Evolutionary conservation across 2,888 invertebrate species (phyloP), one percentile per base, ranked within the genome.

Genomic region (Acanthosoma haemorrhoidale): DNA sequence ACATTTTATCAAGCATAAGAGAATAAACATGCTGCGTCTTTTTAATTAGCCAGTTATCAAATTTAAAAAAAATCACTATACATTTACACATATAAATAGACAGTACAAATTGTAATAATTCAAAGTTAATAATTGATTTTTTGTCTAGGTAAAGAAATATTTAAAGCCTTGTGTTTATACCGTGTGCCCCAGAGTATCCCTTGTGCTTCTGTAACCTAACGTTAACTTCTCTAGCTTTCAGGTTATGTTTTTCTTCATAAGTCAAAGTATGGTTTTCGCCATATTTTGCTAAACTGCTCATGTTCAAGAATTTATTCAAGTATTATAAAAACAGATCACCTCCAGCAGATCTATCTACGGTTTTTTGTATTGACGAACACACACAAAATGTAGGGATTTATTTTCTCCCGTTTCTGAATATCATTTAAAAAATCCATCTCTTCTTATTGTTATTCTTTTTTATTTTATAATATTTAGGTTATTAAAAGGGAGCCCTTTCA

Each of bases 271-370:
- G 51, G 21, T 51, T 21, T 21, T n/a, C n/a, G n/a, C n/a, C n/a
- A 5, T 13, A 5, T 3, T 13, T 25, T 13, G 25, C 2, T 25
- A n/a, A n/a, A 36, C 11, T 34, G 36, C 36, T 16, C 25, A 84
- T 84, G 83, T 92, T 92, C 79, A 88, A 86, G 81, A 84, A 85
- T 74, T 80, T 80, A 73, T 94, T 93, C 79, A 93, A 93, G 79
- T 89, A 88, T 80, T 94, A 88, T 76, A 93, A 92, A 80, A 84
- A 86, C 76, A 84, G 83, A 60, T 4, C 32, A 72, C 85, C 85
- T 9, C 81, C 83, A 66, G 89, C 91, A 0, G 84, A 86, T 76
- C 80, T 89, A 11, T 78, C 81, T n/a, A 77, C 84, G 74, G 88
- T 92, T 1, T 77, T 91, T 73, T 84, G 15, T 18, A 87, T 79